A percentile compares a stretch with the other conserved stretches of the same genome.
These are phyloP conservation scores for Sphenopsis melanotis DNA, from an alignment of 2,797 vertebrate genomes.

Conservation along the genomic window DNA sequence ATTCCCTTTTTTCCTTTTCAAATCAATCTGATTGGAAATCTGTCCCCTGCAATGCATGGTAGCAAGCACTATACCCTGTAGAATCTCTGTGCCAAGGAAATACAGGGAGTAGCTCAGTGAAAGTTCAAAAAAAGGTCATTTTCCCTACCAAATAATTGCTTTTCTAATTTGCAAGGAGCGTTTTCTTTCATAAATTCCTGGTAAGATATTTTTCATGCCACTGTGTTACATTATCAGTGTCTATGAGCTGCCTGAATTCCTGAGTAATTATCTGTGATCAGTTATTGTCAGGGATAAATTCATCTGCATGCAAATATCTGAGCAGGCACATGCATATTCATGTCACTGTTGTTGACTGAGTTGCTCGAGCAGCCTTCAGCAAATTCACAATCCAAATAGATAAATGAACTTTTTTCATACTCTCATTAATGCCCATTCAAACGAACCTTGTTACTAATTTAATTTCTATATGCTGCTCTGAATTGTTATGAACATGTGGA, in stretches of 20 bases:
- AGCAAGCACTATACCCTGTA: not conserved
- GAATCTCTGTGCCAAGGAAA: not conserved
- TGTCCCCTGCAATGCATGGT: no score
- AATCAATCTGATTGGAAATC: not conserved
- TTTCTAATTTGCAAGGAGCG: not conserved
- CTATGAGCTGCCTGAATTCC: conserved; percentile 4
- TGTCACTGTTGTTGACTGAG: not conserved
- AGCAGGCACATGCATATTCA: not conserved
- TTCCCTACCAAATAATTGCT: not conserved
- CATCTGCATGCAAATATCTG: not conserved
- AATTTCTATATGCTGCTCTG: not conserved
- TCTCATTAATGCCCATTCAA: not conserved
- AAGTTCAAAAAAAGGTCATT: not conserved
- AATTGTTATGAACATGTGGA: not conserved
- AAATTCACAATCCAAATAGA: not conserved
- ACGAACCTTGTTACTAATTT: not conserved
- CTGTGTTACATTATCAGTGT: not conserved
- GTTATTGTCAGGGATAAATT: conserved; percentile 8
- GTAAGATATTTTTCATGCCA: not conserved
- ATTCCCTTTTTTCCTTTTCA: not conserved
- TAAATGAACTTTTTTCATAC: not conserved
- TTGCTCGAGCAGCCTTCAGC: not conserved
- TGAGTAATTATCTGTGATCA: conserved; percentile 25
- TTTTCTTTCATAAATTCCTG: not conserved
- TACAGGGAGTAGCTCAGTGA: not conserved